Percentiles rank a stretch among this genome's conserved stretches.
Evolutionary conservation across 2,888 invertebrate species (phyloP).

Genomic region (Argyra leucocephala): DNA sequence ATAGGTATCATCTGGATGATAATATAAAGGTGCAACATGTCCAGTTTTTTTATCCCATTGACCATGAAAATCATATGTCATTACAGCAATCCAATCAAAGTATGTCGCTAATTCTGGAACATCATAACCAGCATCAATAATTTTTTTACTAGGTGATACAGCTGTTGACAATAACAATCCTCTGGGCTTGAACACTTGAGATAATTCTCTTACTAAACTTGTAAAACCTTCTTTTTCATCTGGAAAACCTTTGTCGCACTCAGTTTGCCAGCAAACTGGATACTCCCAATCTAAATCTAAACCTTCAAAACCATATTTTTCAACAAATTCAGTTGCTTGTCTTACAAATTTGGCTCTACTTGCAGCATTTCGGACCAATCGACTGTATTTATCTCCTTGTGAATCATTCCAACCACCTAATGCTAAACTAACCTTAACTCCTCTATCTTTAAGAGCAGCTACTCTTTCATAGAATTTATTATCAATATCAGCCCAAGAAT

Average conservation of each 20-base stretch:
- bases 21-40: conserved; percentile 75
- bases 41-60: conserved; percentile 89
- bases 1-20: conserved; percentile 72
- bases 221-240: conserved; percentile 77
- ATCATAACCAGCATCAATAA: conserved; percentile 78
- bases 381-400: conserved; percentile 79
- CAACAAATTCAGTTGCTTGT: conserved; percentile 65
- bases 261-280: conserved; percentile 62
- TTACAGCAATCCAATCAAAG: conserved; percentile 83
- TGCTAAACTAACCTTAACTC: conserved; percentile 75
- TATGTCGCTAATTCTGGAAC: conserved; percentile 63
- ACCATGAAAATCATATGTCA: conserved; percentile 87
- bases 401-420: conserved; percentile 96
- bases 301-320: conserved; percentile 80
- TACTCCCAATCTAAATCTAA: conserved; percentile 94
- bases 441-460: conserved; percentile 63
- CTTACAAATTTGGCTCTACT: conserved; percentile 64
- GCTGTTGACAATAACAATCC: conserved; percentile 70
- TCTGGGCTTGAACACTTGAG: conserved; percentile 54
- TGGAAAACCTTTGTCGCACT: conserved; percentile 72
- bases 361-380: conserved; percentile 65
- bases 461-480: conserved; percentile 81
- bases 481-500: conserved; percentile 83
- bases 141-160: conserved; percentile 78
- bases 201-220: conserved; percentile 62